Evolutionary conservation across 2,888 invertebrate genomes (phyloP).

Genomic region (Ophion costatus): DNA sequence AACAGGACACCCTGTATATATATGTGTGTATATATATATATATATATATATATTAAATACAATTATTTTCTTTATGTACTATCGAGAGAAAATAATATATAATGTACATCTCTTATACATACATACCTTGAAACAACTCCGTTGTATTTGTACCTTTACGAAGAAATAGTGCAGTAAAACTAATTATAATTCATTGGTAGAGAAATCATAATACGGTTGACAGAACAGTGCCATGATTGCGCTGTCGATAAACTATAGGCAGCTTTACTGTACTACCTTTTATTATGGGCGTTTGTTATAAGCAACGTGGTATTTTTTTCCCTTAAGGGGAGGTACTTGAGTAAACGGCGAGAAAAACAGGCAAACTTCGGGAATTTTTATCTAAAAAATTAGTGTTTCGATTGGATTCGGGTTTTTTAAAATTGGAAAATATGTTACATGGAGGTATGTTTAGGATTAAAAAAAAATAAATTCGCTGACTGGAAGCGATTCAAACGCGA

Average conservation of each 20-base stretch:
- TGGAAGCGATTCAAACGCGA: too few species aligned
- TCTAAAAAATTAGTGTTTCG: too few species aligned
- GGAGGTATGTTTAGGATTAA: too few species aligned
- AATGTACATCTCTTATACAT: neutral
- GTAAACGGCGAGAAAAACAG: too few species aligned
- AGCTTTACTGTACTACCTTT: neutral
- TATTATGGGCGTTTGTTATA: neutral
- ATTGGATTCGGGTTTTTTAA: too few species aligned
- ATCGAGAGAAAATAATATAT: neutral
- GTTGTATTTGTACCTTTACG: neutral
- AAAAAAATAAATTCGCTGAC: too few species aligned
- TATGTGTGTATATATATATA: neutral
- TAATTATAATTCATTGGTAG: neutral
- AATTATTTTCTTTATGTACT: neutral
- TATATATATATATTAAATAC: neutral
- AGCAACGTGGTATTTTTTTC: neutral
- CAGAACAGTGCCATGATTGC: neutral
- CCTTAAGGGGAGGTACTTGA: too few species aligned
- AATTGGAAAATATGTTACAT: too few species aligned
- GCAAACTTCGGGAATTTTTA: too few species aligned
- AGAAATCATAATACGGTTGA: neutral
- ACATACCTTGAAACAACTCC: neutral
- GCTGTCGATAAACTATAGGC: neutral
- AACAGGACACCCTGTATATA: too few species aligned
- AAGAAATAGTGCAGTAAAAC: neutral